A percentile compares a stretch with the other conserved stretches of the same genome.
These are phyloP conservation scores for Leptarthrus brevirostris DNA, from an alignment of 2,888 invertebrate species.

Conservation along the genomic window DNA sequence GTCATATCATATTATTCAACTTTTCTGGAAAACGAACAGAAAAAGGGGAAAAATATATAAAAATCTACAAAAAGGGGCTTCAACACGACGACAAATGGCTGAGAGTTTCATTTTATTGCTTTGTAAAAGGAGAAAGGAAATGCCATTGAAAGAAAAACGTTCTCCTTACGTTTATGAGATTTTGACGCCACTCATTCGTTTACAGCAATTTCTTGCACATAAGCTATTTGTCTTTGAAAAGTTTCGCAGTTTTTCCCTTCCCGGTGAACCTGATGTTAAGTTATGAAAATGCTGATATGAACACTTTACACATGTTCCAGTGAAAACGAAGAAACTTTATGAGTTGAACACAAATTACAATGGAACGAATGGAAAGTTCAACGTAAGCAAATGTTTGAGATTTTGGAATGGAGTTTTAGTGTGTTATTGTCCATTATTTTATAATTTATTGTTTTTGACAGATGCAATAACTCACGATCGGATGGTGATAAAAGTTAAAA, in stretches of 20 bases:
- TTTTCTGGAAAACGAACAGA: neutral
- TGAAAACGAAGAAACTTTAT: constrained; percentile 34
- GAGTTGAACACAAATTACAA: neutral
- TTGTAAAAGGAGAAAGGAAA: constrained; percentile 35
- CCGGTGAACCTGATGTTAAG: constrained; percentile 38
- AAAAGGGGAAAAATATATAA: constrained; percentile 14
- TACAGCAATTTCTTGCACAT: constrained; percentile 51
- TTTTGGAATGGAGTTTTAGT: too few relatives aligned
- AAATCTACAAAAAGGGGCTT: constrained; percentile 24
- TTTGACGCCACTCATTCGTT: constrained; percentile 50
- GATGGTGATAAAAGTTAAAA: too few relatives aligned
- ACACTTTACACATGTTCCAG: constrained; percentile 43
- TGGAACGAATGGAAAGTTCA: too few relatives aligned
- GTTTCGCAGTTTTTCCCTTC: constrained; percentile 38
- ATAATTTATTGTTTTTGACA: too few relatives aligned
- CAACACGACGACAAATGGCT: constrained; percentile 41
- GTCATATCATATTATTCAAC: constrained; percentile 27
- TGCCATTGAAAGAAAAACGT: constrained; percentile 41
- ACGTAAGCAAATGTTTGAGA: too few relatives aligned
- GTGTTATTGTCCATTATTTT: too few relatives aligned
- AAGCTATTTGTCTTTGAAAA: constrained; percentile 50
- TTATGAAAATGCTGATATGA: constrained; percentile 48
- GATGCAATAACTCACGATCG: too few relatives aligned
- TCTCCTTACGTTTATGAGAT: constrained; percentile 51
- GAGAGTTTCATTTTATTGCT: constrained; percentile 50